Percentiles rank a stretch among this genome's conserved stretches.
These are phyloP conservation scores for Diorhabda sublineata DNA, from an alignment of 1,140 invertebrate genomes.

Conservation along the genomic window DNA sequence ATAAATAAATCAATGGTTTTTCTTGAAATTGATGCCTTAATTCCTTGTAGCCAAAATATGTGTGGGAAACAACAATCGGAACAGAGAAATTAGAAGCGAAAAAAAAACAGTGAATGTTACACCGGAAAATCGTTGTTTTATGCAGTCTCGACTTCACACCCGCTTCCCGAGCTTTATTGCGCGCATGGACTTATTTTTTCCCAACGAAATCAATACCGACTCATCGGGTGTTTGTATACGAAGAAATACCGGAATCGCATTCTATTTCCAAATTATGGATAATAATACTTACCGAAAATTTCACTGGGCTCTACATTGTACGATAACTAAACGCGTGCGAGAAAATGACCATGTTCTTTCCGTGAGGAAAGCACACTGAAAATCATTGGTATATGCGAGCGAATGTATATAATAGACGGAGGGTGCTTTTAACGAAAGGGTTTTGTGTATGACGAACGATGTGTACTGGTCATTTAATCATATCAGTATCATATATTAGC, in stretches of 20 bases:
- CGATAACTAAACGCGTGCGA: no score
- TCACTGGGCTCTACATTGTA: no score
- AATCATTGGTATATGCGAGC: neutral
- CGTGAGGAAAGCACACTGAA: neutral
- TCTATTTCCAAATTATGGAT: neutral
- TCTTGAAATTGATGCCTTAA: neutral
- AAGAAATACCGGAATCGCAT: neutral
- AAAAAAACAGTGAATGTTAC: neutral
- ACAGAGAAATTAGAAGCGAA: slow-evolving; percentile 4
- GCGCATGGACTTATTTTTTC: slow-evolving; percentile 44
- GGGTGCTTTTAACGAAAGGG: no score
- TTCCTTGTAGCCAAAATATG: neutral
- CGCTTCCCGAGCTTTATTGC: slow-evolving; percentile 28
- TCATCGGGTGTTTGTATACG: slow-evolving; percentile 11
- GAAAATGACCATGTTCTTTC: neutral
- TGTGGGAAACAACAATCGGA: slow-evolving; percentile 7
- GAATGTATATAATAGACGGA: neutral
- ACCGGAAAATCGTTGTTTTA: slow-evolving; percentile 38
- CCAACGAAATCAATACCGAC: slow-evolving; percentile 35
- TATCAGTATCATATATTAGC: no score
- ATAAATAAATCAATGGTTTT: neutral
- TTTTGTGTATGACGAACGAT: no score
- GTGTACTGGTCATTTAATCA: no score
- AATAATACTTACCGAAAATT: slow-evolving; percentile 12
- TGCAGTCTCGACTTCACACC: slow-evolving; percentile 36